A percentile compares a stretch with the other conserved stretches of the same genome.
Evolutionary conservation across 2,113 vertebrate genomes (phyloP).

Genomic region (Budorcas taxicolor): DNA sequence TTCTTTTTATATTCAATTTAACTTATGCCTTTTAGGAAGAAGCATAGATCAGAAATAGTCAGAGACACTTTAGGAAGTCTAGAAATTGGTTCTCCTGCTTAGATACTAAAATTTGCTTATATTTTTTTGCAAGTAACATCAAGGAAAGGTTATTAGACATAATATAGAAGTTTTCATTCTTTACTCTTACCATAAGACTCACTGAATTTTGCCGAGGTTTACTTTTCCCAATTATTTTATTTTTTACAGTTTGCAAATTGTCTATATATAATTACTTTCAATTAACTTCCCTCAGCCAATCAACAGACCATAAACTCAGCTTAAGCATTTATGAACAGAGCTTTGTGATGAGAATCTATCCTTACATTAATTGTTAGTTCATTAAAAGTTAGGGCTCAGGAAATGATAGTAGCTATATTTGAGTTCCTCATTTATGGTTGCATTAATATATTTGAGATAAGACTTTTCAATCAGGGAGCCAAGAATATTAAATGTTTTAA

Average conservation of each 20-base stretch:
- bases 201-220: conserved; percentile 67
- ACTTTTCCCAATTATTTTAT: conserved; percentile 70
- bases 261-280: conserved; percentile 79
- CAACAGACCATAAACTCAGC: conserved; percentile 77
- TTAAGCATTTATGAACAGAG: conserved; percentile 74
- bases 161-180: conserved; percentile 51
- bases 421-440: conserved; percentile 66
- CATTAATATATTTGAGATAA: conserved; percentile 63
- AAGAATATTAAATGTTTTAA: conserved; percentile 47
- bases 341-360: conserved; percentile 77
- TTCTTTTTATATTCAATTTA: neutral
- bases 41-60: neutral
- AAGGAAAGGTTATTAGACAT: conserved; percentile 37
- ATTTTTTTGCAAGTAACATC: conserved; percentile 52
- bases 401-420: conserved; percentile 71
- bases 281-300: conserved; percentile 78
- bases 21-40: neutral
- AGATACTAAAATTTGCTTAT: conserved; percentile 8
- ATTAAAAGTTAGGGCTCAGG: conserved; percentile 70
- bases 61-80: conserved; percentile 2
- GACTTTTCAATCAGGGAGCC: conserved; percentile 13
- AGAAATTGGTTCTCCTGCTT: neutral
- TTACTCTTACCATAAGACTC: conserved; percentile 42
- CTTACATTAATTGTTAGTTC: conserved; percentile 77
- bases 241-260: conserved; percentile 72